Evolutionary conservation across 2,888 invertebrate genomes (phyloP).

Genomic region (Phrixothrix hirtus): DNA sequence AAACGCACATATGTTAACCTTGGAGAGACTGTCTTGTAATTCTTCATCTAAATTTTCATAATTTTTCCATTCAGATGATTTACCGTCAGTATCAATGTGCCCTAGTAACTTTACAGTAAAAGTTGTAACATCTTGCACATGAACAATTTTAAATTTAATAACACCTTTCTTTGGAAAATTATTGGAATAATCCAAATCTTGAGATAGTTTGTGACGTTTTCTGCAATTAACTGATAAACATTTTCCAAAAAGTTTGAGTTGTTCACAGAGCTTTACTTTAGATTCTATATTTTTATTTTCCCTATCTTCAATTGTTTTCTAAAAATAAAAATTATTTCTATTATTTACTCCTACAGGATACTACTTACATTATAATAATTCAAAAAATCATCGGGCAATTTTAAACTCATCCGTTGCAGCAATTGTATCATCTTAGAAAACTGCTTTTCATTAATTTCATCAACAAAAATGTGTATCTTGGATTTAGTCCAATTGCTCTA

Average conservation of each 20-base stretch:
- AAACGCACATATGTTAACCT: constrained; percentile 40
- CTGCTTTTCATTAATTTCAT: constrained; percentile 63
- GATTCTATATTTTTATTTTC: constrained; percentile 56
- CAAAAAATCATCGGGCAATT: constrained; percentile 51
- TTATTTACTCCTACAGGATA: constrained; percentile 1
- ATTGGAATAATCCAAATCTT: constrained; percentile 59
- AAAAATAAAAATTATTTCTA: constrained; percentile 36
- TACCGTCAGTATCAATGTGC: constrained; percentile 47
- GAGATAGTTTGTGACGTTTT: constrained; percentile 66
- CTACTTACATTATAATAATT: constrained; percentile 39
- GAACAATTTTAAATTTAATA: constrained; percentile 62
- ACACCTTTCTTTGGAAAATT: constrained; percentile 61
- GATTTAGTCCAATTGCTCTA: constrained; percentile 35
- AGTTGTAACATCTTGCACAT: constrained; percentile 64
- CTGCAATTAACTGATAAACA: constrained; percentile 62
- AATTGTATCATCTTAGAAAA: constrained; percentile 65
- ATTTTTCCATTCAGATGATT: constrained; percentile 33
- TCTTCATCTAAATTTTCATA: constrained; percentile 40
- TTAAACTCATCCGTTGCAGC: constrained; percentile 56
- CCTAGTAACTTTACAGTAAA: constrained; percentile 64
- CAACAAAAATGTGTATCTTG: constrained; percentile 61
- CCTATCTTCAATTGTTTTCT: constrained; percentile 45
- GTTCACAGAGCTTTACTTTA: constrained; percentile 62
- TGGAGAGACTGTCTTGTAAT: constrained; percentile 39
- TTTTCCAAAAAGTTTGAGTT: constrained; percentile 66